A percentile compares a stretch with the other conserved stretches of the same genome.
These are phyloP conservation scores for Dolichotis patagonum DNA, from an alignment of 2,113 vertebrate species.

Conservation along the genomic window DNA sequence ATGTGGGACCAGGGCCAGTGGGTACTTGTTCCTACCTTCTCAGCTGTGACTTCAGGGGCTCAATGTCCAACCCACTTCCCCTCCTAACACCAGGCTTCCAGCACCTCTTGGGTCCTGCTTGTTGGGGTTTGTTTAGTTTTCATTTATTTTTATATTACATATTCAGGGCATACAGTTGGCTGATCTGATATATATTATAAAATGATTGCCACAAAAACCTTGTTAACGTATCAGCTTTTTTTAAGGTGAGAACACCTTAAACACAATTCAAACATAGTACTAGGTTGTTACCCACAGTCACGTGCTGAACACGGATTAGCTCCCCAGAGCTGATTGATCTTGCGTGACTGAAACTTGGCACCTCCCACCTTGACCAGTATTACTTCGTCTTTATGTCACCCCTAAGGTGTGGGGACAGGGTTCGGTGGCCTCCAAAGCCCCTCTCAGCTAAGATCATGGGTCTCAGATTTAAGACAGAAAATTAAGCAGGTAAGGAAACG, in stretches of 20 bases:
- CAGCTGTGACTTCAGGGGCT: accelerated
- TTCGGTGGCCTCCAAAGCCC: neutral
- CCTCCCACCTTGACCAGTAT: neutral
- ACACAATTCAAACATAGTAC: neutral
- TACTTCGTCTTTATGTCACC: neutral
- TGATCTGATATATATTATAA: neutral
- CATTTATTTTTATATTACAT: neutral
- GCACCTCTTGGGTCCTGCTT: neutral
- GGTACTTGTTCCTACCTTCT: accelerated
- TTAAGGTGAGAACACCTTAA: too few relatives aligned
- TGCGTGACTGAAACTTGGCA: neutral
- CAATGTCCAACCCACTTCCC: too few relatives aligned
- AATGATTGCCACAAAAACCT: neutral
- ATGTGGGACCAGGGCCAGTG: accelerated
- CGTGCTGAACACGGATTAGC: neutral
- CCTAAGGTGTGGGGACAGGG: neutral
- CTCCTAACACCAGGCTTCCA: neutral
- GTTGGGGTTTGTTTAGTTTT: too few relatives aligned
- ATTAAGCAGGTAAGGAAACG: neutral
- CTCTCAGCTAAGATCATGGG: neutral
- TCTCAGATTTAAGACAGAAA: neutral
- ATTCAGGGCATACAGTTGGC: neutral
- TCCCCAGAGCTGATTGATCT: neutral
- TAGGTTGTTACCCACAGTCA: neutral
- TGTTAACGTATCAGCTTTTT: neutral